Evolutionary conservation across 2,888 invertebrate species (phyloP).

Genomic region (Nomada ruficornis): DNA sequence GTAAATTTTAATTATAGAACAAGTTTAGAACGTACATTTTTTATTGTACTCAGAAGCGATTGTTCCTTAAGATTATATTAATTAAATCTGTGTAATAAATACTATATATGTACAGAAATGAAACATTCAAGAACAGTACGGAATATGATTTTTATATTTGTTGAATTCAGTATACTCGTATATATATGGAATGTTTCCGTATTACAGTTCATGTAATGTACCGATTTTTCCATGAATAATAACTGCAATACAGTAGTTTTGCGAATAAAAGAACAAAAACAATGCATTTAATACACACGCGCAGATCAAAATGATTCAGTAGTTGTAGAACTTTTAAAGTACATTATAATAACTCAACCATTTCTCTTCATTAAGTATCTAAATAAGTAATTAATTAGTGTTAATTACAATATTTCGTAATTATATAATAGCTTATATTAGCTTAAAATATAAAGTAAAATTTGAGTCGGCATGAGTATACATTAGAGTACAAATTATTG

Average conservation of each 20-base stretch:
- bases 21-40: constrained; percentile 44
- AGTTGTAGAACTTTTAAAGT: constrained; percentile 32
- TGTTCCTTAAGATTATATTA: constrained; percentile 33
- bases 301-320: constrained; percentile 12
- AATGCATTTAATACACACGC: constrained; percentile 39
- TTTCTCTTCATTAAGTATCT: constrained; percentile 36
- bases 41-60: constrained; percentile 36
- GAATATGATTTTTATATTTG: constrained; percentile 39
- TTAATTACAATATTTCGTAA: constrained; percentile 17
- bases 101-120: constrained; percentile 44
- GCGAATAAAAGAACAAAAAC: constrained; percentile 29
- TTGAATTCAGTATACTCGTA: background rate
- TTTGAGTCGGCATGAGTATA: constrained; percentile 43
- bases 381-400: constrained; percentile 23
- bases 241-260: constrained; percentile 32
- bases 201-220: constrained; percentile 12
- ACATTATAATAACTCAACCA: constrained; percentile 26
- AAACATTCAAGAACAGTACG: constrained; percentile 23
- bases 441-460: constrained; percentile 26
- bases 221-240: constrained; percentile 16
- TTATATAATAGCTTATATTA: constrained; percentile 26
- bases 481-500: constrained; percentile 43
- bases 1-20: constrained; percentile 37
- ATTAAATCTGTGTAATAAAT: constrained; percentile 50
- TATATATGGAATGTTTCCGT: constrained; percentile 45